Conservation (phyloP, 2,113 vertebrate species). For the Oxygymnocypris stewartii region DNA sequence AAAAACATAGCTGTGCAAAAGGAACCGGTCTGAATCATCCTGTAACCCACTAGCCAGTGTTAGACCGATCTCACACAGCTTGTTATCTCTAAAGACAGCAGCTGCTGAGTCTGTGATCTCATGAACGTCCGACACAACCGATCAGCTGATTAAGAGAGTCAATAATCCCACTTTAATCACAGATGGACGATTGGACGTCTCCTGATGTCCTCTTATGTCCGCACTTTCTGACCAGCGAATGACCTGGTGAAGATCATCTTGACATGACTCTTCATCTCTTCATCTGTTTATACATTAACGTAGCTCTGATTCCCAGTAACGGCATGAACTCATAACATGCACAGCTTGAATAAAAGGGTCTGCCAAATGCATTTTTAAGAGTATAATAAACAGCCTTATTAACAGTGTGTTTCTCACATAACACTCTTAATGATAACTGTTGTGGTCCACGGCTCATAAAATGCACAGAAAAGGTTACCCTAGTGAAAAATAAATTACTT, state of each 20-base stretch:
- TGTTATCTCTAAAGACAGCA: too few relatives aligned
- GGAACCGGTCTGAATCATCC: background rate
- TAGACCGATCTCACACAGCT: background rate
- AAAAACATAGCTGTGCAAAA: background rate
- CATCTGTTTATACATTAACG: background rate
- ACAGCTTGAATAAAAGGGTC: background rate
- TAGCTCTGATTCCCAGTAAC: background rate
- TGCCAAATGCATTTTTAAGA: background rate
- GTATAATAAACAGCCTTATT: background rate
- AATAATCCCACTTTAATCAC: background rate
- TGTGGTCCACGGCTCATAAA: too few relatives aligned
- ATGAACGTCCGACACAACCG: background rate
- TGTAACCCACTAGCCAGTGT: background rate
- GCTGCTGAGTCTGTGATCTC: too few relatives aligned
- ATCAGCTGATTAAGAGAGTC: too few relatives aligned
- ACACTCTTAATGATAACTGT: too few relatives aligned
- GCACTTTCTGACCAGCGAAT: background rate
- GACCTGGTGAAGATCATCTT: background rate
- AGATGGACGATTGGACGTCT: too few relatives aligned
- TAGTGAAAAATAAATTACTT: too few relatives aligned
- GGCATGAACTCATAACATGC: background rate
- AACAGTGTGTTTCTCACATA: background rate
- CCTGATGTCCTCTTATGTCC: background rate
- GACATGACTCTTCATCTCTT: background rate
- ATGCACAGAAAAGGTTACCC: too few relatives aligned